phyloP scores from a whole-genome alignment of 2,113 vertebrate species.

The Forbesichthys agassizii region DNA sequence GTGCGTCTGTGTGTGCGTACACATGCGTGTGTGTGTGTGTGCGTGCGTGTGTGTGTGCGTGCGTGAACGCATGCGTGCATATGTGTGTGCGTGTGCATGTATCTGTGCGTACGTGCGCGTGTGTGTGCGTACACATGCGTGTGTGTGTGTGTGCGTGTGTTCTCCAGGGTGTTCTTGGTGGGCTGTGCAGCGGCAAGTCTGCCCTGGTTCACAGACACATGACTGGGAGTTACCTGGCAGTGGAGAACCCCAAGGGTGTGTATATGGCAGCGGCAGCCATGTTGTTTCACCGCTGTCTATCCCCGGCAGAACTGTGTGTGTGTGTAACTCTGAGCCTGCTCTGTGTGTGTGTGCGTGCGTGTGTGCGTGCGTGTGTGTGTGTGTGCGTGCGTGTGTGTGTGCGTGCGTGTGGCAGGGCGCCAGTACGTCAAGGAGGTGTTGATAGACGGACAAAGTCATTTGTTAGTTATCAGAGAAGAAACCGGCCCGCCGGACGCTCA shows the following conservation, averaged over 20 bases:
- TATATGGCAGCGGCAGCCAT: not conserved
- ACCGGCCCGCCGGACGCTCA: constrained; percentile 84
- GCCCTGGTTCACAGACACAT: constrained; percentile 92
- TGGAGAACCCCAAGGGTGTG: constrained; percentile 88
- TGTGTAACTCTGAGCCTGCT: not conserved
- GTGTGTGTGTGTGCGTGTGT: constrained; percentile 21
- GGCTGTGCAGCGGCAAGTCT: constrained; percentile 87
- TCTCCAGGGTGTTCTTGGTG: constrained; percentile 87
- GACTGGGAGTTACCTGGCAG: constrained; percentile 88
- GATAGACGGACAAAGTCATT: constrained; percentile 79
- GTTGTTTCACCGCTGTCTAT: not conserved
- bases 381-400: not conserved
- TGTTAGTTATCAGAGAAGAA: constrained; percentile 92
- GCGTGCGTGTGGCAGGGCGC: constrained; percentile 74
- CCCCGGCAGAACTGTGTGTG: not conserved
- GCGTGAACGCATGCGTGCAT: not conserved
- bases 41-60: not conserved
- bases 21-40: constrained; percentile 4
- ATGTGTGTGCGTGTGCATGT: not conserved
- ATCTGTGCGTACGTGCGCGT: not conserved
- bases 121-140: not conserved
- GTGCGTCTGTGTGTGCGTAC: constrained; percentile 23
- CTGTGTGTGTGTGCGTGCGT: not conserved
- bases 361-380: not conserved
- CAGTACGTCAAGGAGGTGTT: constrained; percentile 92